Conservation (phyloP, 1,140 invertebrate species). For the Trichomalopsis sarcophagae region DNA sequence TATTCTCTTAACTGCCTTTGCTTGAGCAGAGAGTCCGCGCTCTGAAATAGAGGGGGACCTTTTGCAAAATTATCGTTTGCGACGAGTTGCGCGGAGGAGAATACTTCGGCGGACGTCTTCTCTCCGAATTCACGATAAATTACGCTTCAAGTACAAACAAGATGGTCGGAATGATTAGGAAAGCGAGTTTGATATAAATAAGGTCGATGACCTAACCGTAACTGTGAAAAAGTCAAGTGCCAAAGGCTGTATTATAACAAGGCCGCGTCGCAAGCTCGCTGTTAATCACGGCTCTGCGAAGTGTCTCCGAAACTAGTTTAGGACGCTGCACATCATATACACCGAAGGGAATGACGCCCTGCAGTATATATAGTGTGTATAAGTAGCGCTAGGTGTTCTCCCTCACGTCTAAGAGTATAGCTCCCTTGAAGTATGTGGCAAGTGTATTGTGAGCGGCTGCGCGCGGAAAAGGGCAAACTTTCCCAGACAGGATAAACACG, state of each 20-base stretch:
- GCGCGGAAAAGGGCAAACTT: slow-evolving; percentile 48
- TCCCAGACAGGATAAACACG: slow-evolving; percentile 55
- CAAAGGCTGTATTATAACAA: no score
- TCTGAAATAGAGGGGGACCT: slow-evolving; percentile 5
- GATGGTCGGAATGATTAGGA: neutral
- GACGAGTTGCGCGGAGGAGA: neutral
- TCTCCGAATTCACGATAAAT: neutral
- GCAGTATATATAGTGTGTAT: neutral
- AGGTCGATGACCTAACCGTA: no score
- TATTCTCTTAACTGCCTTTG: slow-evolving; percentile 16
- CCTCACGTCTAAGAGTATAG: neutral
- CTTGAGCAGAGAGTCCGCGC: neutral
- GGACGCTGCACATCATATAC: slow-evolving; percentile 26
- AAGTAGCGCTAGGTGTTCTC: neutral
- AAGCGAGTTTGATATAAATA: no score
- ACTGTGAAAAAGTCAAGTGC: no score
- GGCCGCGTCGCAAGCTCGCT: neutral
- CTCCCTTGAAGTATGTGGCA: slow-evolving; percentile 53
- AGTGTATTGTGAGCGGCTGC: slow-evolving; percentile 30
- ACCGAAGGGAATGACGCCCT: neutral
- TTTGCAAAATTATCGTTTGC: slow-evolving; percentile 30
- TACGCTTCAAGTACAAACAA: neutral
- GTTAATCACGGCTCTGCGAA: neutral
- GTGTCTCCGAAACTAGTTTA: slow-evolving; percentile 22
- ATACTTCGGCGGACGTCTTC: neutral